Evolutionary conservation across 2,113 vertebrate genomes (phyloP), one percentile per base, ranked within the genome.

Genomic region (Lepisosteus oculatus): DNA sequence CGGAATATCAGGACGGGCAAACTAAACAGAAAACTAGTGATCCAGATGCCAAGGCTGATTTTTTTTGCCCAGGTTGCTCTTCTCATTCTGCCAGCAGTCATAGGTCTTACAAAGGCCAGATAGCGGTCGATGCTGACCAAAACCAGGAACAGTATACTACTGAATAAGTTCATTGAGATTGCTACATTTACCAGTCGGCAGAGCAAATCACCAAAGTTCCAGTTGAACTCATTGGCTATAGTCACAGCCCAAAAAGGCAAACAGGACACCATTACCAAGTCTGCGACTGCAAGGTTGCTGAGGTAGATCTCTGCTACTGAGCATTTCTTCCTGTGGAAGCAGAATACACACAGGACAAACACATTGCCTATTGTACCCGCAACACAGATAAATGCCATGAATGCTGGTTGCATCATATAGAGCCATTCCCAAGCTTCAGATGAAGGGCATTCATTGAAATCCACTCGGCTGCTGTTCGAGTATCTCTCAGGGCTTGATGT

Each of bases 261-360:
- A 63, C 81, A 86, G 0, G 76, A 88, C 59, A 93, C 81, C 67
- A 96, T 75, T 72, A 95, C 64, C 3, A 97, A 80, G 83, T 97
- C 95, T 0, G 95, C 92, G 0, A 68, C 61, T 0, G 94, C 95
- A 77, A 93, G 86, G 76, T 95, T 96, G 62, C 88, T 89, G 70
- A 97, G 81, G 82, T 97, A 97, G 83, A 96, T 87, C 86, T 97
- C 95, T 0, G 95, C 91, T 77, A 95, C 92, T 0, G 95, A 93
- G 84, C 90, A 89, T 8, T 71, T 80, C 15, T 78, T 90, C 76
- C 85, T 92, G 80, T 95, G 93, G 65, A 95, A 85, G 43, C 89
- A 90, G 75, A 95, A 86, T 29, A 96, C 74, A 0, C 74, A 80
- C 65, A 97, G 92, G 55, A 96, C 93, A 1, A 95, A 94, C 43